Conservation (phyloP, 92 coral and sea anemone species). For the Epizoanthus scotinus region DNA sequence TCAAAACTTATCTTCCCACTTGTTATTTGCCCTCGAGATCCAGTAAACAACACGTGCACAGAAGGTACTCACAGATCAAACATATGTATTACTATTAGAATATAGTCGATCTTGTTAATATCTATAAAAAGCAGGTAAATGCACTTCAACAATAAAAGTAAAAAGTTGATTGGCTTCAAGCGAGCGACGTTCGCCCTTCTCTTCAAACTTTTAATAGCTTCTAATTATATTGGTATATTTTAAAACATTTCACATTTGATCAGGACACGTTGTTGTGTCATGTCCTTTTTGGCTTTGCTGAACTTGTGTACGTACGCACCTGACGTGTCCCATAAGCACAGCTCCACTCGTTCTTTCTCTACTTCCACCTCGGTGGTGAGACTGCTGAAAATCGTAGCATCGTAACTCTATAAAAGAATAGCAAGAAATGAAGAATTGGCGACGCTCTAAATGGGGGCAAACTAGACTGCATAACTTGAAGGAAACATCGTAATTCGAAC, state of each 20-base stretch:
- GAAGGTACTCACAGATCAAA: neutral
- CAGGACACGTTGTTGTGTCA: neutral
- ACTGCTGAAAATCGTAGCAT: slow-evolving; percentile 60
- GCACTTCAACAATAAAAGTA: too few relatives aligned
- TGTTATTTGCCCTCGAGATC: slow-evolving; percentile 2
- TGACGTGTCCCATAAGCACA: slow-evolving; percentile 74
- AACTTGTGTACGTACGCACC: slow-evolving; percentile 21
- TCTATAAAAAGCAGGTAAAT: neutral
- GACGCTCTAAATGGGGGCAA: slow-evolving; percentile 37
- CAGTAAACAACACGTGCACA: neutral
- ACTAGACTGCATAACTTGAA: slow-evolving; percentile 32
- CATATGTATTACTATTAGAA: neutral
- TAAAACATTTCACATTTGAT: neutral
- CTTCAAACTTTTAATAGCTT: too few relatives aligned
- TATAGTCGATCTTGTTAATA: neutral
- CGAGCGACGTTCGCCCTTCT: too few relatives aligned
- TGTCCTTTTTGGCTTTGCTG: too few relatives aligned
- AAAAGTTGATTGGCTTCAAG: too few relatives aligned
- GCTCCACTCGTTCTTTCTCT: slow-evolving; percentile 60
- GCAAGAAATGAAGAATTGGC: slow-evolving; percentile 19
- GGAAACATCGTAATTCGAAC: neutral
- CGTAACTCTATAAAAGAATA: slow-evolving; percentile 56
- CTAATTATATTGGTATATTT: neutral
- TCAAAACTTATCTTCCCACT: too few relatives aligned
- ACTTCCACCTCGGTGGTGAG: slow-evolving; percentile 63